Evolutionary conservation across 1,140 invertebrate species (phyloP), one percentile per base, ranked within the genome.

Genomic region (Helicorthomorpha holstii): DNA sequence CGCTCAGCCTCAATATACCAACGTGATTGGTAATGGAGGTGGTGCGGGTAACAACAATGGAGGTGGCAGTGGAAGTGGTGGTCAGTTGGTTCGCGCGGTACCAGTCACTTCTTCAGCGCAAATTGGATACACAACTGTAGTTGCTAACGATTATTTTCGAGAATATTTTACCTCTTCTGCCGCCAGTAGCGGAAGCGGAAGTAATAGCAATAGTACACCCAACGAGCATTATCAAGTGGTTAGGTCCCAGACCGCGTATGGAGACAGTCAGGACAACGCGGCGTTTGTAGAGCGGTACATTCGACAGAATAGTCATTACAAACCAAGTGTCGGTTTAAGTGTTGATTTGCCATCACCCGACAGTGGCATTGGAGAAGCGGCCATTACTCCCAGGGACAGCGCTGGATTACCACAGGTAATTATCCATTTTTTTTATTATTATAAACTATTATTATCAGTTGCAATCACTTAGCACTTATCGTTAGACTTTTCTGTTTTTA

Each of bases 331-430:
- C 54, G 60, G 59, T 25, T 75, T 90, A 41, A 88, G 84, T 3
- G 86, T 92, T 57, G 88, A 93, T 69, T 74, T 93, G 57, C 87
- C 87, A 1, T 90, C 86, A 53, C 87, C 88, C 1, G 87, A 92
- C 67, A 87, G 83, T 58, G 88, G 87, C 21, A 91, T 92, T 59
- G 88, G 87, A 25, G 83, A 85, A 1, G 85, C 90, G 61, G 83
- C 85, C 56, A 85, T 89, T 61, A 91, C 88, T 27, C 88, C 88
- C 41, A 71, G 84, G 64, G 86, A 84, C 71, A 85, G 82, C 72
- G 83, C 77, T 64, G 81, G 79, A 68, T 81, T 84, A 62, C 86
- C 89, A 70, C 86, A 89, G 83, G 87, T 90, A 73, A 71, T 74
- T 71, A 58, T 7, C 16, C 29, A 7, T 7, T 34, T 34, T 34